Evolutionary conservation across 2,797 vertebrate species (phyloP).

Genomic region (Takifugu rubripes): DNA sequence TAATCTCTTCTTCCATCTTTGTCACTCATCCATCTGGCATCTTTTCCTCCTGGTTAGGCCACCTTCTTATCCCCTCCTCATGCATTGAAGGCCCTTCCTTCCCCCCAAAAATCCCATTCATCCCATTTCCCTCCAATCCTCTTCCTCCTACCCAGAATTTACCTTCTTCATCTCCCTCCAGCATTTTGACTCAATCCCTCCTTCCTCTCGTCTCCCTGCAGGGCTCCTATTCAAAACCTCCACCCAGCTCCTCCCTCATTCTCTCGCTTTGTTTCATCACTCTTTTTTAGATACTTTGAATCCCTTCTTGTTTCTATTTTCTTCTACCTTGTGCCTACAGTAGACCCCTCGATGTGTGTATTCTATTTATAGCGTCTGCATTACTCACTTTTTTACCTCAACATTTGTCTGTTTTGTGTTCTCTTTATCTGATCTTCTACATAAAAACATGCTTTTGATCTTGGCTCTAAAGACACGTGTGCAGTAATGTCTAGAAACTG

Average conservation of each 20-base stretch:
- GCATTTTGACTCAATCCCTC: constrained; percentile 19
- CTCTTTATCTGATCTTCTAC: no score
- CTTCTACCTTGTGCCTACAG: constrained; percentile 1
- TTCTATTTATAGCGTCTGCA: constrained; percentile 10
- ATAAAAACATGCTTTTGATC: no score
- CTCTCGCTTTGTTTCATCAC: constrained; percentile 13
- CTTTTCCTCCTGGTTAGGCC: constrained; percentile 45
- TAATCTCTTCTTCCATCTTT: constrained; percentile 42
- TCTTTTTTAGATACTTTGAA: constrained; percentile 25
- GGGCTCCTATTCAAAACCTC: constrained; percentile 30
- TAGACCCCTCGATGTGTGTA: constrained; percentile 10
- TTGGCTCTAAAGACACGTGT: no score
- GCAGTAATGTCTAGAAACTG: no score
- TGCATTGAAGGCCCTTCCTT: constrained; percentile 46
- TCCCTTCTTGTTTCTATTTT: constrained; percentile 22
- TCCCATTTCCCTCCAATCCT: constrained; percentile 32
- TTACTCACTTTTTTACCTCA: no score
- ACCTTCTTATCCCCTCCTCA: constrained; percentile 58
- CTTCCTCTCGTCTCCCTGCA: constrained; percentile 12
- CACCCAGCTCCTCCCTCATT: constrained; percentile 36
- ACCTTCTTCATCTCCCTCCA: constrained; percentile 29
- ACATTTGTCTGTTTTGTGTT: no score
- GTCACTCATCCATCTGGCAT: constrained; percentile 59
- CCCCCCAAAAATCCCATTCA: constrained; percentile 51
- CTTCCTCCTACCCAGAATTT: constrained; percentile 21